These are phyloP conservation scores for Pelobates cultripes DNA, from an alignment of 2,797 vertebrate species.

Conservation along the genomic window DNA sequence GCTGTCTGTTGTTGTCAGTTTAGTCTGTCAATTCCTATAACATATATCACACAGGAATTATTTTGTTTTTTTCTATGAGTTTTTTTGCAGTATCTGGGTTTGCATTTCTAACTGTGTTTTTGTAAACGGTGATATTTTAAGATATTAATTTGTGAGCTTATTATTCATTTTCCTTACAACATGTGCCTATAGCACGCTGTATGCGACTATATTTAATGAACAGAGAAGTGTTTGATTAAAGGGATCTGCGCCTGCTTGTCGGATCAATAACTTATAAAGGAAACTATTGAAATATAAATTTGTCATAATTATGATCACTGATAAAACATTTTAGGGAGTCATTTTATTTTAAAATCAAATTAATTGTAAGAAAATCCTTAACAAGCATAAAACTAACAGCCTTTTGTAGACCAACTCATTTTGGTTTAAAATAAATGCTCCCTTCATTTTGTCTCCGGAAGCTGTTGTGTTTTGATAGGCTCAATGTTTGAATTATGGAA, in stretches of 20 bases:
- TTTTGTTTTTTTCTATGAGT: neutral
- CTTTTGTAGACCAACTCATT: constrained; percentile 70
- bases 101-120: neutral
- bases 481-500: constrained; percentile 71
- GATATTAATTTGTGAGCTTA: constrained; percentile 1
- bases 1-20: constrained; percentile 9
- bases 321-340: constrained; percentile 74
- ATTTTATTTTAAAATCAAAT: constrained; percentile 77
- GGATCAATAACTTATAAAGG: constrained; percentile 69
- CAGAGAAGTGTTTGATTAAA: constrained; percentile 51
- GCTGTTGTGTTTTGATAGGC: constrained; percentile 60
- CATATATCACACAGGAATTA: neutral
- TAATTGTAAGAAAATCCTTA: constrained; percentile 51
- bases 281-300: constrained; percentile 77
- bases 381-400: constrained; percentile 69
- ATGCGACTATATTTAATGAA: constrained; percentile 43
- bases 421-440: constrained; percentile 70
- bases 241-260: constrained; percentile 59
- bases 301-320: constrained; percentile 74
- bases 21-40: neutral
- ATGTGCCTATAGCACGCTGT: constrained; percentile 1
- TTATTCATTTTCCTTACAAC: constrained; percentile 1
- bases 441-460: constrained; percentile 59
- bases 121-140: neutral
- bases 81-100: neutral